phyloP scores from a whole-genome alignment of 2,888 invertebrate genomes.

The Torymus texanus region DNA sequence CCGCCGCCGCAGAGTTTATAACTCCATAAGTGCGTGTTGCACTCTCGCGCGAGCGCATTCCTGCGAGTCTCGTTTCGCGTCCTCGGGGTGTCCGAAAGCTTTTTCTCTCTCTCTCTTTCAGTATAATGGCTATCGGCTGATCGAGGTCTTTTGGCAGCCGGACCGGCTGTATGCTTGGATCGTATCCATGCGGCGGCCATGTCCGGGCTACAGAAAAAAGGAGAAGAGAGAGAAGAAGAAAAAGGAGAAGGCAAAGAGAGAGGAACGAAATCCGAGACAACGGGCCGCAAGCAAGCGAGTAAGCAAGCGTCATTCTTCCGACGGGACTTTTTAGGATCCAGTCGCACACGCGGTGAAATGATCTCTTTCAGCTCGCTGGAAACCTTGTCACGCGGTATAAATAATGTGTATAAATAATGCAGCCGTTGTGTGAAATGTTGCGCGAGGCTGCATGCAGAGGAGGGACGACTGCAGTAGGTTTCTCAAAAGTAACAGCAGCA shows the following conservation, averaged over 20 bases:
- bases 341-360: conserved; percentile 4
- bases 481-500: conserved; percentile 13
- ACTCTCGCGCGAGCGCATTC: conserved; percentile 25
- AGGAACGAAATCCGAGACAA: conserved; percentile 52
- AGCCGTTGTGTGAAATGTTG: conserved; percentile 47
- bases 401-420: conserved; percentile 55
- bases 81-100: conserved; percentile 38
- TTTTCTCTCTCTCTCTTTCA: conserved; percentile 22
- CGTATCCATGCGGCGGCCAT: conserved; percentile 29
- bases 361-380: conserved; percentile 30
- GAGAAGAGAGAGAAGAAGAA: conserved; percentile 18
- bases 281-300: too few species aligned
- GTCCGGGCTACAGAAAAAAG: conserved; percentile 17
- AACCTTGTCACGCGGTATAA: conserved; percentile 54
- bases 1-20: conserved; percentile 16
- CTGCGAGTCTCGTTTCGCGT: conserved; percentile 40
- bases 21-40: conserved; percentile 34
- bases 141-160: conserved; percentile 48
- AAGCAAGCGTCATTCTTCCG: not conserved
- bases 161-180: conserved; percentile 24
- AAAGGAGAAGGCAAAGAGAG: conserved; percentile 9
- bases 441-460: conserved; percentile 9
- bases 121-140: conserved; percentile 43
- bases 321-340: conserved; percentile 42
- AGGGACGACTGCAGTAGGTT: not conserved